Evolutionary conservation across 2,888 invertebrate species (phyloP).

Genomic region (Trisateles emortualis): DNA sequence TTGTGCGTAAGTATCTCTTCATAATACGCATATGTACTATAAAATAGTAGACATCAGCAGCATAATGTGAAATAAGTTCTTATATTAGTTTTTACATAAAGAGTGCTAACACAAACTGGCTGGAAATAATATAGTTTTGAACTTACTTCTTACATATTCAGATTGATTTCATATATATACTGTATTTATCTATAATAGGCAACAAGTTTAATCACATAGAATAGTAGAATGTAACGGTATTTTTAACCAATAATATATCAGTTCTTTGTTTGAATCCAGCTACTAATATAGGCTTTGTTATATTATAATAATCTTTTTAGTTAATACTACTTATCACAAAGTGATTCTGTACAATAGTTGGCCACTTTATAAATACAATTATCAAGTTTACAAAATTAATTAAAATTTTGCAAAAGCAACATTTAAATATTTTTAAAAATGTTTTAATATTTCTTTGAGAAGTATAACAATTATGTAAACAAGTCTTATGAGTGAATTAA

Average conservation of each 20-base stretch:
- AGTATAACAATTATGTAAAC: slow-evolving; percentile 49
- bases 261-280: slow-evolving; percentile 41
- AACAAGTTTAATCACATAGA: slow-evolving; percentile 35
- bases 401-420: slow-evolving; percentile 43
- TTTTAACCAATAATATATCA: slow-evolving; percentile 42
- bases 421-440: slow-evolving; percentile 20
- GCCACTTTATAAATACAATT: slow-evolving; percentile 52
- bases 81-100: slow-evolving; percentile 21
- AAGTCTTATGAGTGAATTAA: slow-evolving; percentile 47
- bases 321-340: slow-evolving; percentile 63
- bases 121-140: slow-evolving; percentile 30
- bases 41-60: neutral
- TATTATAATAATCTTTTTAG: slow-evolving; percentile 48
- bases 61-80: slow-evolving; percentile 35
- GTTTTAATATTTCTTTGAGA: slow-evolving; percentile 23
- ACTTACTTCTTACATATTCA: slow-evolving; percentile 27
- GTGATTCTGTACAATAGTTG: slow-evolving; percentile 60
- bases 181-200: slow-evolving; percentile 28
- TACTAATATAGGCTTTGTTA: slow-evolving; percentile 55
- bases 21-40: neutral
- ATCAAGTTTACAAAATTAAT: slow-evolving; percentile 46
- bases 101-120: slow-evolving; percentile 30
- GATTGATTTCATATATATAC: slow-evolving; percentile 28
- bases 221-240: slow-evolving; percentile 22
- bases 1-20: slow-evolving; percentile 33